Conservation (phyloP, 2,888 invertebrate genomes). For the Amiota communis region DNA sequence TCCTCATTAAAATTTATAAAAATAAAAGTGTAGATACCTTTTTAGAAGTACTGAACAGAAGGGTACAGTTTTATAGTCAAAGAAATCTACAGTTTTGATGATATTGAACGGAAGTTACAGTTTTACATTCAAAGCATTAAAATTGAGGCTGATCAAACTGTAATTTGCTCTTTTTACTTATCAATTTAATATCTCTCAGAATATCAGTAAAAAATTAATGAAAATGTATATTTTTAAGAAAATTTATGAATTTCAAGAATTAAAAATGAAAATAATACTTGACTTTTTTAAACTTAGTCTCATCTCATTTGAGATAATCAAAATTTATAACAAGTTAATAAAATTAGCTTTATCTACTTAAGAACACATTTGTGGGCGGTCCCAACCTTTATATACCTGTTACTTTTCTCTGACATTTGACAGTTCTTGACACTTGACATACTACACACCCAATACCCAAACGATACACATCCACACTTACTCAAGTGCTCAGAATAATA, state of each 20-base stretch:
- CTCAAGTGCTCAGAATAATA: conserved; percentile 35
- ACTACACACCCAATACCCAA: background rate
- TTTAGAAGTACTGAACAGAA: too few species aligned
- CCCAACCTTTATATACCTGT: conserved; percentile 43
- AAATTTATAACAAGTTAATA: conserved; percentile 1
- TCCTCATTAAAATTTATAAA: background rate
- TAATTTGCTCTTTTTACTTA: background rate
- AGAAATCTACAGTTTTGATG: too few species aligned
- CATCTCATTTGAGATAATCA: background rate
- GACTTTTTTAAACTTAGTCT: background rate
- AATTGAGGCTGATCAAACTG: background rate
- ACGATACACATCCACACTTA: conserved; percentile 18
- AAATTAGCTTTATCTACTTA: conserved; percentile 20
- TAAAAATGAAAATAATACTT: background rate
- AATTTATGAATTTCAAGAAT: background rate
- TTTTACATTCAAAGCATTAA: too few species aligned
- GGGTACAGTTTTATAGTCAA: too few species aligned
- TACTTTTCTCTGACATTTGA: conserved; percentile 26
- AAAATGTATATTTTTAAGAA: too few species aligned
- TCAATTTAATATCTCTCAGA: background rate
- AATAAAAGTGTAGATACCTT: background rate
- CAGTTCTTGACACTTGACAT: conserved; percentile 28
- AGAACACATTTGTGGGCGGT: conserved; percentile 61
- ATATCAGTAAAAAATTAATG: too few species aligned
- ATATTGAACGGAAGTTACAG: too few species aligned